Conservation (phyloP, 2,888 invertebrate species). For the Carcina quercana region DNA sequence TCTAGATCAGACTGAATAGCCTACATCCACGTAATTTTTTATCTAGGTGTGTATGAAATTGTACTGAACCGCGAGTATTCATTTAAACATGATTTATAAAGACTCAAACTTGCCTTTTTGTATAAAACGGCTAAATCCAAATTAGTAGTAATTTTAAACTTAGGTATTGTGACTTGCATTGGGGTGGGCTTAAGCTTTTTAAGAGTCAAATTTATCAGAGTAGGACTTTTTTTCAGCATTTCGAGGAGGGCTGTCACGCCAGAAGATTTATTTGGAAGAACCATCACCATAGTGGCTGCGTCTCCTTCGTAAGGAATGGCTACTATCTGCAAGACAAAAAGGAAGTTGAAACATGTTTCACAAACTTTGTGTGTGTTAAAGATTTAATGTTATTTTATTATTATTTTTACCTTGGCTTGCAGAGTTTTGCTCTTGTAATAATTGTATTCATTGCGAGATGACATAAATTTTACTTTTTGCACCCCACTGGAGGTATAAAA, state of each 20-base stretch:
- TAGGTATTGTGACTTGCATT: constrained; percentile 79
- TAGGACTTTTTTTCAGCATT: constrained; percentile 28
- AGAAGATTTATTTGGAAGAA: constrained; percentile 78
- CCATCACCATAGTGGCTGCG: constrained; percentile 79
- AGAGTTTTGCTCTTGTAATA: neutral
- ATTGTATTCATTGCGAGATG: neutral
- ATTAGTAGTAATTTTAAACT: constrained; percentile 79
- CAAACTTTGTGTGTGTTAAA: too few relatives aligned
- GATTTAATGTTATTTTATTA: too few relatives aligned
- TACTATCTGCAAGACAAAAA: too few relatives aligned
- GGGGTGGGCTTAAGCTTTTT: constrained; percentile 49
- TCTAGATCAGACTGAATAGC: too few relatives aligned
- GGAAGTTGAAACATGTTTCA: too few relatives aligned
- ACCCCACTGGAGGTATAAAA: neutral
- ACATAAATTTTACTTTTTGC: neutral
- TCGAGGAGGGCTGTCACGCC: constrained; percentile 62
- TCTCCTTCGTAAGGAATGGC: constrained; percentile 81
- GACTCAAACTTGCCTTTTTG: constrained; percentile 64
- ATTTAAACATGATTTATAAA: too few relatives aligned
- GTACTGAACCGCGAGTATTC: too few relatives aligned
- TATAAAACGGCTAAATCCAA: constrained; percentile 72
- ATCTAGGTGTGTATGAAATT: too few relatives aligned
- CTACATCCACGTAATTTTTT: too few relatives aligned
- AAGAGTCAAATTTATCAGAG: constrained; percentile 46
- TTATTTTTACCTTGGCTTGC: neutral